phyloP scores from a whole-genome alignment of 2,797 vertebrate genomes.

The Myotis findleyi region DNA sequence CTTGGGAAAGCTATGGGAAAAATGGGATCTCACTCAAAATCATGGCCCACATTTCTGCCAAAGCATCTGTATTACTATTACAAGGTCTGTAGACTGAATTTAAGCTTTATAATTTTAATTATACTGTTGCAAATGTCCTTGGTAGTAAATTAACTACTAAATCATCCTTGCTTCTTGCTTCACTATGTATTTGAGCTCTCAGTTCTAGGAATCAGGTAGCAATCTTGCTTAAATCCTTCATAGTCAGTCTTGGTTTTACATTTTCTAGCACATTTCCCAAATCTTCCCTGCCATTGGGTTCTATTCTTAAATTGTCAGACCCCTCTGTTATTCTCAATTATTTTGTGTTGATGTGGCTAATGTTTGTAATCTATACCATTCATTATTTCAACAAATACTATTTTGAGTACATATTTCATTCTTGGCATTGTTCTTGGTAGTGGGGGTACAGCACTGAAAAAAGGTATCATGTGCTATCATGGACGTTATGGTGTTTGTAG shows the following conservation, averaged over 20 bases:
- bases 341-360: not conserved
- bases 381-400: not conserved
- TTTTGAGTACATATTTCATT: not conserved
- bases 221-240: not conserved
- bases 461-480: not conserved
- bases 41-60: not conserved
- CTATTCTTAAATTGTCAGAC: not conserved
- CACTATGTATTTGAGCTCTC: not conserved
- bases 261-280: not conserved
- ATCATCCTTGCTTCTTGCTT: not conserved
- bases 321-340: not conserved
- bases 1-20: not conserved
- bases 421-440: not conserved
- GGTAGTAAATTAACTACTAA: not conserved
- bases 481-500: not conserved
- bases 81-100: not conserved
- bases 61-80: not conserved
- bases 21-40: not conserved
- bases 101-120: not conserved
- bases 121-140: not conserved
- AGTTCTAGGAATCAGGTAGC: not conserved
- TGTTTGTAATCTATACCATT: not conserved
- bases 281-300: not conserved
- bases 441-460: not conserved
- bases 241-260: not conserved